Percentiles rank a stretch among this genome's conserved stretches.
Conservation (phyloP, 2,113 vertebrate genomes). For the Phylloscopus whistleri region DNA sequence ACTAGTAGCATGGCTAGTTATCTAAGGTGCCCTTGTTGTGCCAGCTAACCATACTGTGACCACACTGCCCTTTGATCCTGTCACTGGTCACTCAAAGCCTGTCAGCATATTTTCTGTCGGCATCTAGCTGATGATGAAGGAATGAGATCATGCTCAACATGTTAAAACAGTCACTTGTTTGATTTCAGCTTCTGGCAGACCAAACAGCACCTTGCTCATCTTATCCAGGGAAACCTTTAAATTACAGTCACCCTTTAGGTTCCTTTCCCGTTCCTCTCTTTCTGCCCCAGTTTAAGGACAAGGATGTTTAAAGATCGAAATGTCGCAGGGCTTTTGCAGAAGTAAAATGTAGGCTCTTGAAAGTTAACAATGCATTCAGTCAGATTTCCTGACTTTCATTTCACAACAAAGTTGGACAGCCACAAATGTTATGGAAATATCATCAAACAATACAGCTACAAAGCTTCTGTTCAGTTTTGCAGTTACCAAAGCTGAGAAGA, state of each 20-base stretch:
- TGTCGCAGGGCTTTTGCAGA: conserved; percentile 73
- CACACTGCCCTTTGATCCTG: conserved; percentile 64
- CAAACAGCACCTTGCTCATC: conserved; percentile 45
- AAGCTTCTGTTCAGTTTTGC: not conserved
- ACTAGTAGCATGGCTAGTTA: not conserved
- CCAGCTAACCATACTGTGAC: conserved; percentile 67
- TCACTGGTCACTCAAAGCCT: conserved; percentile 68
- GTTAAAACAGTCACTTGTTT: conserved; percentile 49
- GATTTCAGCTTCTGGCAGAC: conserved; percentile 72
- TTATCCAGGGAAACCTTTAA: conserved; percentile 81
- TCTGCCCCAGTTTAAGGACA: conserved; percentile 73
- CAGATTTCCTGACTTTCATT: conserved; percentile 70
- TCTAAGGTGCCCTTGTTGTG: not conserved
- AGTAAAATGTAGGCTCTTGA: conserved; percentile 70
- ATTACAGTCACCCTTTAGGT: conserved; percentile 73
- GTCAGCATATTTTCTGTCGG: conserved; percentile 64
- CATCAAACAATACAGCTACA: not conserved
- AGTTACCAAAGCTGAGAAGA: not conserved
- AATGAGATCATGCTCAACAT: conserved; percentile 59
- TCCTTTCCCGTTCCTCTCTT: conserved; percentile 64
- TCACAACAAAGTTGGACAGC: conserved; percentile 40
- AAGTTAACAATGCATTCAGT: conserved; percentile 38
- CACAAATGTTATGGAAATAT: not conserved
- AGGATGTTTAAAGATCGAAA: conserved; percentile 69
- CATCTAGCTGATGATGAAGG: conserved; percentile 74